Evolutionary conservation across 2,888 invertebrate genomes (phyloP).

Genomic region (Hemaris fuciformis): DNA sequence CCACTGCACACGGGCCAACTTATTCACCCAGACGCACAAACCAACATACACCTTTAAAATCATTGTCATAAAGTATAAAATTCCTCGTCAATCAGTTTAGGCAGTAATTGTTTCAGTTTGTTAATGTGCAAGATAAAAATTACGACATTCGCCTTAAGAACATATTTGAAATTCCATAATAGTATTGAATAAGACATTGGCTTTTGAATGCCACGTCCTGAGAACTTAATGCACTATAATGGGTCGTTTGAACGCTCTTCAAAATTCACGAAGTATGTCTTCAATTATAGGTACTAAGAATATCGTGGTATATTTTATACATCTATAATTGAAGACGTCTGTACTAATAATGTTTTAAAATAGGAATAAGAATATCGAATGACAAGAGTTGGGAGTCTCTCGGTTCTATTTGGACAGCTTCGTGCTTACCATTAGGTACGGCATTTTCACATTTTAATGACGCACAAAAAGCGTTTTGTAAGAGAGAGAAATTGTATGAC

Average conservation of each 20-base stretch:
- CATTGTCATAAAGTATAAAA: conserved; percentile 13
- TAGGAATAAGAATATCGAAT: too few relatives aligned
- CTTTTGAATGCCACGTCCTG: background rate
- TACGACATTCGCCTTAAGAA: conserved; percentile 6
- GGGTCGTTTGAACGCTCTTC: background rate
- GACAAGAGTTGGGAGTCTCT: too few relatives aligned
- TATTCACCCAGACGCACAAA: conserved; percentile 12
- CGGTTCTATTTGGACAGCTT: too few relatives aligned
- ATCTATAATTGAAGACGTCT: too few relatives aligned
- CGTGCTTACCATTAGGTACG: too few relatives aligned
- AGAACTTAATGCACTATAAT: background rate
- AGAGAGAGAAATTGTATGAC: too few relatives aligned
- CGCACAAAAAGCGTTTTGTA: too few relatives aligned
- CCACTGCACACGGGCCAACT: conserved; percentile 33
- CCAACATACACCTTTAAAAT: conserved; percentile 10
- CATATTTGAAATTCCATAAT: conserved; percentile 13
- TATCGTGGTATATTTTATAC: too few relatives aligned
- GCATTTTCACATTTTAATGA: too few relatives aligned
- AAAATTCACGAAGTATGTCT: too few relatives aligned
- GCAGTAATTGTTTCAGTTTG: background rate
- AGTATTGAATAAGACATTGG: background rate
- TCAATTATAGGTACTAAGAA: too few relatives aligned
- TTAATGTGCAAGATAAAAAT: conserved; percentile 9
- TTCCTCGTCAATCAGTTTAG: background rate
- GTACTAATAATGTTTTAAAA: too few relatives aligned